Evolutionary conservation across 1,140 invertebrate species (phyloP), one percentile per base, ranked within the genome.

Genomic region (Bombyx mandarina): DNA sequence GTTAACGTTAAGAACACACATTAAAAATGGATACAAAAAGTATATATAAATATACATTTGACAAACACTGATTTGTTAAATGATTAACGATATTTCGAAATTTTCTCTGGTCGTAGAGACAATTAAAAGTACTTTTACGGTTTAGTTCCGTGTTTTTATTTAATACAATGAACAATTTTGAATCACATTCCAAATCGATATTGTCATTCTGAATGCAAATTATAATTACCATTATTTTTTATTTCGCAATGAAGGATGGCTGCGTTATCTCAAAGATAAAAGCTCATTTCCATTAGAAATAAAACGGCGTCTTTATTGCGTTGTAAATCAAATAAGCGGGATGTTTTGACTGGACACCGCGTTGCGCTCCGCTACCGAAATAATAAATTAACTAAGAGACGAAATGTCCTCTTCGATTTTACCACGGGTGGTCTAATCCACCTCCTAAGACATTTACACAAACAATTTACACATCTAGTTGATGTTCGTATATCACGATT

Each of bases 351-450:
- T 81, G 68, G 54, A 57, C 58, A 57, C 64, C 60, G 65, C 67
- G 68, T 68, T 63, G 61, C 48, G 60, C 57, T 54, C 56, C 59
- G 74, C 80, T 72, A 76, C 79, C 78, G 80, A 83, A 86, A 86
- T 83, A 86, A 86, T 86, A 86, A 84, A 84, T 82, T 82, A 80
- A 63, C 66, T 55, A 73, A 79, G 71, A 80, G 77, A 80, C 75
- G 71, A 63, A 72, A 63, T 67, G 71, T 73, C 68, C 73, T 75
- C 77, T 73, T 71, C 59, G 65, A 62, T 61, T 61, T 71, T 76
- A 77, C 57, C 73, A 71, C 74, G 82, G 82, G 82, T 82, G 82
- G 82, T 86, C 80, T 57, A 46, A 47, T 57, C 52, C 54, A 58
- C 58, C 56, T 54, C 58, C 51, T 43, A 7, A 35, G 26, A 43